These are phyloP conservation scores for Coreius guichenoti DNA, from an alignment of 2,797 vertebrate species.

Conservation along the genomic window DNA sequence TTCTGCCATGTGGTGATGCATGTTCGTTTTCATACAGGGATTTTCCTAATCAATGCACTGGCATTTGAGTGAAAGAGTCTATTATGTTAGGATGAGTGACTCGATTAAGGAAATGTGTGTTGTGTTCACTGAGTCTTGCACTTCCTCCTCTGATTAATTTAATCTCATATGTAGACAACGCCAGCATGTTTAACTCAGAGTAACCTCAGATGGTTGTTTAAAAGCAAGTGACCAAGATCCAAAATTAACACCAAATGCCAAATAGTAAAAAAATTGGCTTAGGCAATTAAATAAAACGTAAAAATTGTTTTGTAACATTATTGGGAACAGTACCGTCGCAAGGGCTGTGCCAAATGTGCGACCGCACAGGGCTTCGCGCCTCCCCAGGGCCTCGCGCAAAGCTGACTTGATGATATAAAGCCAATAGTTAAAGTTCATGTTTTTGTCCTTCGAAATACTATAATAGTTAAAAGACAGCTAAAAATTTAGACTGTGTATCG, in stretches of 20 bases:
- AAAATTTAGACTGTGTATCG: no score
- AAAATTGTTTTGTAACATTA: no score
- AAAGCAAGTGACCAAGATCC: not conserved
- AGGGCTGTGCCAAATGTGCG: no score
- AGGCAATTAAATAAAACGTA: no score
- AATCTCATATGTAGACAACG: slow-evolving; percentile 1
- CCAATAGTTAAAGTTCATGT: no score
- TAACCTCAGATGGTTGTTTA: not conserved
- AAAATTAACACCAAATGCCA: not conserved
- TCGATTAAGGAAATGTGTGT: slow-evolving; percentile 40
- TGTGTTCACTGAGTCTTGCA: not conserved
- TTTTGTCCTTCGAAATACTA: no score
- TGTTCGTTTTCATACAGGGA: slow-evolving; percentile 26
- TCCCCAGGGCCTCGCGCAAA: no score
- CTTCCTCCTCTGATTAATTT: slow-evolving; percentile 11
- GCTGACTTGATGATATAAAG: no score
- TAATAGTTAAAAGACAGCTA: no score
- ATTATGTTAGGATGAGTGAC: slow-evolving; percentile 44
- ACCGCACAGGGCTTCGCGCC: no score
- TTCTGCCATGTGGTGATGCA: slow-evolving; percentile 24
- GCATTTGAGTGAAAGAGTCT: slow-evolving; percentile 50
- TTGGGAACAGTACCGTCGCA: no score
- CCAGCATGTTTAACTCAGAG: not conserved
- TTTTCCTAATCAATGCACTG: slow-evolving; percentile 52
- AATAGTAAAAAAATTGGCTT: not conserved